Evolutionary conservation across 1,140 invertebrate species (phyloP).

Genomic region (Rhizoglyphus robini): DNA sequence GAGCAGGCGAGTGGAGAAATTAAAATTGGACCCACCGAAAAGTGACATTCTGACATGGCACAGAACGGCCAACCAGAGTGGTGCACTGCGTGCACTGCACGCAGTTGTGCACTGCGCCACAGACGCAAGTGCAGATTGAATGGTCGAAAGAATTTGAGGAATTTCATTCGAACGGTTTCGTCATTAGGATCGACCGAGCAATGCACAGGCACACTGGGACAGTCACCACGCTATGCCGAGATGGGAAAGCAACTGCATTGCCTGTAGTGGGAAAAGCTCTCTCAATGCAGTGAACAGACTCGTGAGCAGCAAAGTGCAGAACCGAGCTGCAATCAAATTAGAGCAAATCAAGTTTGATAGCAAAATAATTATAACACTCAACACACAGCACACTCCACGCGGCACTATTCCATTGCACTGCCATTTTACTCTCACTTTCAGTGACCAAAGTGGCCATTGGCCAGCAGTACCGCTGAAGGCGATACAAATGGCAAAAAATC

Average conservation of each 20-base stretch:
- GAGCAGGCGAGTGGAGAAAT: background rate
- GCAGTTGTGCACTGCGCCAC: no score
- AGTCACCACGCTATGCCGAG: no score
- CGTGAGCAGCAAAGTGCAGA: background rate
- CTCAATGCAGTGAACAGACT: background rate
- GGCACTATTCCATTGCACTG: background rate
- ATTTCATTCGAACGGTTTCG: conserved; percentile 12
- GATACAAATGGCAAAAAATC: no score
- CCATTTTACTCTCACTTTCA: no score
- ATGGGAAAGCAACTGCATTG: background rate
- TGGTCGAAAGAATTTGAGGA: conserved; percentile 13
- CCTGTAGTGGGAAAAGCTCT: background rate
- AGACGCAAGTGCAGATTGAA: conserved; percentile 12
- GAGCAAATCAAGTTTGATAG: conserved; percentile 13
- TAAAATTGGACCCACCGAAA: conserved; percentile 10
- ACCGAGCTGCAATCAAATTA: conserved; percentile 1
- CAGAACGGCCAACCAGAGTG: background rate
- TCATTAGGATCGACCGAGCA: background rate
- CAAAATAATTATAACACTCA: background rate
- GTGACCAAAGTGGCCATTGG: no score
- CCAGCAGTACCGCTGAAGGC: no score
- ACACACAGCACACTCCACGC: background rate
- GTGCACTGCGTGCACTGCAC: background rate
- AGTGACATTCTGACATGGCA: conserved; percentile 10
- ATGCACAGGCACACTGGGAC: background rate